phyloP scores from a whole-genome alignment of 2,797 vertebrate genomes.

The Sebastes flavidus region DNA sequence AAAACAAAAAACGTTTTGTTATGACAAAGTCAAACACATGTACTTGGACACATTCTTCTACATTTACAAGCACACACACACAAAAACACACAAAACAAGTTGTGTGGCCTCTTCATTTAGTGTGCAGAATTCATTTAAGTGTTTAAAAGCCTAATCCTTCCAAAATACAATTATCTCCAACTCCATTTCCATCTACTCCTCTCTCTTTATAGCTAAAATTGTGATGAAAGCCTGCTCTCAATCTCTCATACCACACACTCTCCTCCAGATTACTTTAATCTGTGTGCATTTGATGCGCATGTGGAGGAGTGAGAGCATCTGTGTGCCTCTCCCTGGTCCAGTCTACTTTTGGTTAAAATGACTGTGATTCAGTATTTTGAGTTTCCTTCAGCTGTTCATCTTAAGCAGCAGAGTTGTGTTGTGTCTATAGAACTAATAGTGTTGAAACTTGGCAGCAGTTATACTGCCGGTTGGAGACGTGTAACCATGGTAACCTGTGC shows the following conservation, averaged over 20 bases:
- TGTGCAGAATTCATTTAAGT: slow-evolving; percentile 1
- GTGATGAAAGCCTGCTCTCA: slow-evolving; percentile 42
- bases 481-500: too few relatives aligned
- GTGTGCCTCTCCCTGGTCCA: background rate
- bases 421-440: background rate
- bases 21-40: background rate
- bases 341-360: background rate
- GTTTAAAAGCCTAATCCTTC: slow-evolving; percentile 22
- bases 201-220: slow-evolving; percentile 15
- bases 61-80: background rate
- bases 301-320: slow-evolving; percentile 11
- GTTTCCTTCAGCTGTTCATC: background rate
- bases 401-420: background rate
- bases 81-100: background rate
- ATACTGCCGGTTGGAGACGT: background rate
- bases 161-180: slow-evolving; percentile 28
- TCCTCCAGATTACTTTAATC: slow-evolving; percentile 69
- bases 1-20: background rate
- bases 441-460: background rate
- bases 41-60: background rate
- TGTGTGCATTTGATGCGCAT: background rate
- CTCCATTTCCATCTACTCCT: background rate
- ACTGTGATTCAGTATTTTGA: background rate
- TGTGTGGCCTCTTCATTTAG: background rate
- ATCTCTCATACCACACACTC: slow-evolving; percentile 29